These are phyloP conservation scores for Andrena praecox DNA, from an alignment of 2,888 invertebrate genomes.

Conservation along the genomic window DNA sequence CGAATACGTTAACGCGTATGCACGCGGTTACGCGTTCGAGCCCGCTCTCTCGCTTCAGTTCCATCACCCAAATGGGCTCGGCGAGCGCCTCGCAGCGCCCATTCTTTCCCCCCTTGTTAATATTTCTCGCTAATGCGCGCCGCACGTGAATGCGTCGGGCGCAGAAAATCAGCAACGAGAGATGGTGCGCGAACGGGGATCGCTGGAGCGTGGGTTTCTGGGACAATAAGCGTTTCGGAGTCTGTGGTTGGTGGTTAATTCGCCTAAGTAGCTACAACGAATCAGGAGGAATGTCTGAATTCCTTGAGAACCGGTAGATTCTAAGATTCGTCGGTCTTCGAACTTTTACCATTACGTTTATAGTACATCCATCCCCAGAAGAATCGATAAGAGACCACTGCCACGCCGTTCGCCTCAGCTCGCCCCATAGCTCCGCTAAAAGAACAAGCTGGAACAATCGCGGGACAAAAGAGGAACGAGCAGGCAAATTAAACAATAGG, in stretches of 20 bases:
- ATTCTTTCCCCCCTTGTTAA: background rate
- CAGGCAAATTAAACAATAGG: conserved; percentile 50
- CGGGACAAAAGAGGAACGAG: conserved; percentile 12
- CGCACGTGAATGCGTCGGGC: background rate
- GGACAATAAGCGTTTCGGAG: too few relatives aligned
- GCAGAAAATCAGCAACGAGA: background rate
- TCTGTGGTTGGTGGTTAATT: too few relatives aligned
- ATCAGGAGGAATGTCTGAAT: too few relatives aligned
- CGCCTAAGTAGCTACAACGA: too few relatives aligned
- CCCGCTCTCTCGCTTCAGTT: conserved; percentile 1
- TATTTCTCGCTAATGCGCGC: conserved; percentile 1
- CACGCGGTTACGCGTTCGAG: conserved; percentile 22
- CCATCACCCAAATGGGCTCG: conserved; percentile 19
- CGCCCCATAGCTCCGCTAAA: background rate
- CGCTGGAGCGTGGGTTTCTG: background rate
- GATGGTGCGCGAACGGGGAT: background rate
- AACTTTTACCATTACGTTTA: too few relatives aligned
- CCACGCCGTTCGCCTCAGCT: background rate
- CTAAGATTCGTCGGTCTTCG: too few relatives aligned
- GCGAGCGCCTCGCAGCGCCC: background rate
- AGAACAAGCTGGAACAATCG: conserved; percentile 24
- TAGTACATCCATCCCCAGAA: too few relatives aligned
- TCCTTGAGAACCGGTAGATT: too few relatives aligned
- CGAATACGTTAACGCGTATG: conserved; percentile 58
- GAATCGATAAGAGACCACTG: background rate